Evolutionary conservation across 2,113 vertebrate genomes (phyloP).

Genomic region (Grammomys dolichurus): DNA sequence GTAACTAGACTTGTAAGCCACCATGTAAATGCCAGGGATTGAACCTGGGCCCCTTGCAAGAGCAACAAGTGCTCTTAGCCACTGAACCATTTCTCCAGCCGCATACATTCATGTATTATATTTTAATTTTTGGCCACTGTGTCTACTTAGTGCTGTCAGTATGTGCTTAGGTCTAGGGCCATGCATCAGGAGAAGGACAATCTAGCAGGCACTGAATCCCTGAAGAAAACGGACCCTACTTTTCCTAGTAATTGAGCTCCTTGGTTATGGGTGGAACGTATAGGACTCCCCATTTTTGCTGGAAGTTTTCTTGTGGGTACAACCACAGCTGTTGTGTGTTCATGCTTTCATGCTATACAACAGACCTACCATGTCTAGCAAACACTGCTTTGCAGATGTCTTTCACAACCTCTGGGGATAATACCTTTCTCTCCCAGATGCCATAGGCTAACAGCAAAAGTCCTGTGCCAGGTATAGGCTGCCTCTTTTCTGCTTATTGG

Average conservation of each 20-base stretch:
- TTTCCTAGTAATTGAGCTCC: background rate
- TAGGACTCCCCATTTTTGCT: background rate
- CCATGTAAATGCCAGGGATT: too few relatives aligned
- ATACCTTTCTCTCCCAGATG: background rate
- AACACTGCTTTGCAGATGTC: background rate
- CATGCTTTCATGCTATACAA: background rate
- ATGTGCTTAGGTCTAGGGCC: background rate
- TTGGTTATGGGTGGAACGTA: background rate
- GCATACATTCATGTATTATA: background rate
- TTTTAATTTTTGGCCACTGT: background rate
- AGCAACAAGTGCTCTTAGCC: background rate
- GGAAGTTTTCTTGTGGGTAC: background rate
- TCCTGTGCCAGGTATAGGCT: background rate
- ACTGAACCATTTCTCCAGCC: background rate
- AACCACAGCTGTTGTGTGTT: background rate
- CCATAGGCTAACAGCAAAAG: background rate
- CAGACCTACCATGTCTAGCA: background rate
- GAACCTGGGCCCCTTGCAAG: background rate
- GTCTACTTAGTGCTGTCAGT: background rate
- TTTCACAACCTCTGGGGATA: background rate
- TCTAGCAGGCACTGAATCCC: background rate
- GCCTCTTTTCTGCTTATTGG: background rate
- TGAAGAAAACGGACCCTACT: background rate
- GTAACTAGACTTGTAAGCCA: background rate
- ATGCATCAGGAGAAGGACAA: background rate